A percentile compares a stretch with the other conserved stretches of the same genome.
phyloP scores from a whole-genome alignment of 2,113 vertebrate species.

The Neogobius melanostomus region DNA sequence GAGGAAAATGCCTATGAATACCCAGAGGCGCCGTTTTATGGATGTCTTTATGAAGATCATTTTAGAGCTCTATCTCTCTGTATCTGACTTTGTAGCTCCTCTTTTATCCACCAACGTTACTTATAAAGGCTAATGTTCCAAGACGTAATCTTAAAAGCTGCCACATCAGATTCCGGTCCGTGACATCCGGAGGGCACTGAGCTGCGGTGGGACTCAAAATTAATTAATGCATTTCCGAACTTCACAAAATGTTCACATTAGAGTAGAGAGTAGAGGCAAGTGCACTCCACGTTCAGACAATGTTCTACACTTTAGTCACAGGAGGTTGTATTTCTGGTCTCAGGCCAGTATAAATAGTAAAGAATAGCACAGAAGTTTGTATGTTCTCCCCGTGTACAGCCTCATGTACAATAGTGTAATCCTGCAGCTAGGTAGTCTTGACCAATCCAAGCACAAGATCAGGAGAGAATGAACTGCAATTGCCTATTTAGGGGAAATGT shows the following conservation, averaged over 20 bases:
- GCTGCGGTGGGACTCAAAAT: neutral
- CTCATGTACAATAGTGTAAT: too few species aligned
- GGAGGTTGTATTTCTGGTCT: too few species aligned
- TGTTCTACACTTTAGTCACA: too few species aligned
- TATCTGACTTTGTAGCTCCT: slow-evolving; percentile 34
- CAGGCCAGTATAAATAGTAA: too few species aligned
- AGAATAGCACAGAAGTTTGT: too few species aligned
- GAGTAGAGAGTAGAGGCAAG: too few species aligned
- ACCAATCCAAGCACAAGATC: too few species aligned
- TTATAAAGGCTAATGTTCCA: slow-evolving; percentile 69
- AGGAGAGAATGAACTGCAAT: neutral
- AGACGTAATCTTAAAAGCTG: slow-evolving; percentile 63
- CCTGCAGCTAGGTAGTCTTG: too few species aligned
- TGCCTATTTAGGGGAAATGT: neutral
- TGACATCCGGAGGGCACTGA: slow-evolving; percentile 34
- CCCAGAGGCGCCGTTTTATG: slow-evolving; percentile 24
- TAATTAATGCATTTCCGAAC: neutral
- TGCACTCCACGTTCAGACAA: too few species aligned
- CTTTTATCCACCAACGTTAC: slow-evolving; percentile 40
- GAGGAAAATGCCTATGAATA: slow-evolving; percentile 39
- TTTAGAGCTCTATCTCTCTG: slow-evolving; percentile 26
- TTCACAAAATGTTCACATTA: neutral
- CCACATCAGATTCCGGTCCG: slow-evolving; percentile 49
- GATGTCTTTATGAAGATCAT: slow-evolving; percentile 22
- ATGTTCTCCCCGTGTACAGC: too few species aligned